phyloP scores from a whole-genome alignment of 1,140 invertebrate species.

The Carcinoscorpius rotundicauda region DNA sequence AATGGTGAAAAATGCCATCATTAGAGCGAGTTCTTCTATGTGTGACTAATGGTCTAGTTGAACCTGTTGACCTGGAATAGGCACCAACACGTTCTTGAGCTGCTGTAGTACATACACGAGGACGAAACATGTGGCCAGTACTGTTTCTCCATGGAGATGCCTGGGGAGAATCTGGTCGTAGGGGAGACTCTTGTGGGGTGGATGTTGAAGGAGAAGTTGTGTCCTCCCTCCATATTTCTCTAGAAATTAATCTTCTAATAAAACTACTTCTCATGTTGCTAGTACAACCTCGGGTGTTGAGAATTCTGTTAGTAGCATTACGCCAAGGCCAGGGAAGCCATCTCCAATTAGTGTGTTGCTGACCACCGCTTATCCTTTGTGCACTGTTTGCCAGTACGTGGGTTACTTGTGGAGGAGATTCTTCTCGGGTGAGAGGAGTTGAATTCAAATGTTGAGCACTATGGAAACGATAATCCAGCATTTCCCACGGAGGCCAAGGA shows the following conservation, averaged over 20 bases:
- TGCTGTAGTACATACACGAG: constrained; percentile 1
- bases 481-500: constrained; percentile 35
- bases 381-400: background rate
- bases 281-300: background rate
- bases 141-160: constrained; percentile 17
- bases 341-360: constrained; percentile 14
- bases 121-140: constrained; percentile 17
- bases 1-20: constrained; percentile 25
- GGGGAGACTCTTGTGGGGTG: constrained; percentile 1
- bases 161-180: constrained; percentile 3
- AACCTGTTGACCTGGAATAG: constrained; percentile 6
- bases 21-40: constrained; percentile 23
- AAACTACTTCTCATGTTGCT: constrained; percentile 5
- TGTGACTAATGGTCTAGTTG: background rate
- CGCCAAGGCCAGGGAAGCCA: constrained; percentile 21
- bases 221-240: constrained; percentile 11
- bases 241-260: constrained; percentile 14
- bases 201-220: background rate
- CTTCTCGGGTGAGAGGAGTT: background rate
- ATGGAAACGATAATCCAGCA: constrained; percentile 29
- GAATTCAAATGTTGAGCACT: background rate
- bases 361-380: constrained; percentile 6
- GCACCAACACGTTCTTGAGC: constrained; percentile 10
- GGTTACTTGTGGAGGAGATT: background rate
- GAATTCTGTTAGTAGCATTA: background rate